Evolutionary conservation across 1,140 invertebrate genomes (phyloP).

Genomic region (Lasaia peninsularis): DNA sequence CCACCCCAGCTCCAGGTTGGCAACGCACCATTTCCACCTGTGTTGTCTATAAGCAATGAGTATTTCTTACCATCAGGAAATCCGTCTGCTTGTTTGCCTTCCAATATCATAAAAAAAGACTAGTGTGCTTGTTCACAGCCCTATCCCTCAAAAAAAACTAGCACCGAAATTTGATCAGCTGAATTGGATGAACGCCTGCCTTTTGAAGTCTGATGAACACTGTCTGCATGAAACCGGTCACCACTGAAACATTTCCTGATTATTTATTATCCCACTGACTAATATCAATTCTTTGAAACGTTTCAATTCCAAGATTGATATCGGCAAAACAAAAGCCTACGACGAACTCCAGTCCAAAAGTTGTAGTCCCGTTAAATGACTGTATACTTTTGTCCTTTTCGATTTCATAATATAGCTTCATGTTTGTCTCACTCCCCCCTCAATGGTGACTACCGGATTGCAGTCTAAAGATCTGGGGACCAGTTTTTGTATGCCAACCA

Average conservation of each 20-base stretch:
- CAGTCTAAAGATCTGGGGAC: constrained; percentile 43
- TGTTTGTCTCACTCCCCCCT: constrained; percentile 50
- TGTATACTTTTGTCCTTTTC: constrained; percentile 42
- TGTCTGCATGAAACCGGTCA: constrained; percentile 18
- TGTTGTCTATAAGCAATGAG: no score
- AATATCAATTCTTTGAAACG: constrained; percentile 39
- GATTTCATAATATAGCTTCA: constrained; percentile 18
- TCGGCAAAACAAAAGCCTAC: constrained; percentile 46
- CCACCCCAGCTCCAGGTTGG: no score
- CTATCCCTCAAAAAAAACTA: no score
- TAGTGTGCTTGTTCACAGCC: no score
- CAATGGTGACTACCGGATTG: constrained; percentile 66
- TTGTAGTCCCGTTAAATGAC: constrained; percentile 55
- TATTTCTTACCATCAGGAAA: no score
- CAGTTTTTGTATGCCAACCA: constrained; percentile 57
- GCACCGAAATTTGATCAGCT: no score
- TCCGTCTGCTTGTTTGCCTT: no score
- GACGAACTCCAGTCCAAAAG: constrained; percentile 41
- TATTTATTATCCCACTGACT: constrained; percentile 26
- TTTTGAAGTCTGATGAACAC: not conserved
- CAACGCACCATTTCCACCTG: no score
- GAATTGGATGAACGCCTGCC: no score
- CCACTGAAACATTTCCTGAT: constrained; percentile 26
- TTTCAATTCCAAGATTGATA: constrained; percentile 47
- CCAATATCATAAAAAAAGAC: no score